Base-by-base conservation (phyloP, 2,888 invertebrate species). In the Ethmia dodecea region DNA sequence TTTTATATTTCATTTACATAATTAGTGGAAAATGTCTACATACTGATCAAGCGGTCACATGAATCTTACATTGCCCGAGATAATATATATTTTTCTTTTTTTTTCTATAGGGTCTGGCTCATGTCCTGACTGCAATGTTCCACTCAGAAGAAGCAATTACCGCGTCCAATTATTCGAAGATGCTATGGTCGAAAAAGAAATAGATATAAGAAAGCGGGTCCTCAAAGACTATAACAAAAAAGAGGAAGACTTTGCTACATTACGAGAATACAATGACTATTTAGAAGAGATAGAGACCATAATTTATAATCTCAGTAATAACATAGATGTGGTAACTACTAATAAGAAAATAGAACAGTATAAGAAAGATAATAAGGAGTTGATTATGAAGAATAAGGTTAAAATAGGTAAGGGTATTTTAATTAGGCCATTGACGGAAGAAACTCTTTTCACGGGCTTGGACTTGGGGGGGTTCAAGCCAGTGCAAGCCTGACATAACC, bases 161-260 rank as follows among this genome's bases (percentile, higher is more conserved):
- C 89, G 99, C 33, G 92, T 97, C 3, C 99, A 99, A 65, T 84
- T 98, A 11, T 99, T 99, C 66, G 99, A 99, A 86, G 98, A 99
- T 84, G 89, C 98, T 0, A 89, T 90, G 81, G 95, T 99, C 0
- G 99, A 99, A 75, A 98, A 98, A 70, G 99, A 99, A 87, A 94
- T 98, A 5, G 97, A 98, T 61, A 97, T 99, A 43, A 88, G 99
- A 16, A 94, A 94, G 65, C 88, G 94, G 49, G 92, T 99, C 13
- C 79, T 97, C 8, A 90, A 92, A 50, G 96, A 98, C 73, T 99
- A 93, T 63, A 98, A 98, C 64, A 97, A 98, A 63, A 96, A 94
- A 62, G 96, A 97, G 68, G 96, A 97, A 48, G 99, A 99, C 73
- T 99, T 99, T 69, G 68, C 81, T 0, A 87, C 91, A 0, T 71